A percentile compares a stretch with the other conserved stretches of the same genome.
Evolutionary conservation across 2,113 vertebrate species (phyloP).

Genomic region (Phaethon lepturus): DNA sequence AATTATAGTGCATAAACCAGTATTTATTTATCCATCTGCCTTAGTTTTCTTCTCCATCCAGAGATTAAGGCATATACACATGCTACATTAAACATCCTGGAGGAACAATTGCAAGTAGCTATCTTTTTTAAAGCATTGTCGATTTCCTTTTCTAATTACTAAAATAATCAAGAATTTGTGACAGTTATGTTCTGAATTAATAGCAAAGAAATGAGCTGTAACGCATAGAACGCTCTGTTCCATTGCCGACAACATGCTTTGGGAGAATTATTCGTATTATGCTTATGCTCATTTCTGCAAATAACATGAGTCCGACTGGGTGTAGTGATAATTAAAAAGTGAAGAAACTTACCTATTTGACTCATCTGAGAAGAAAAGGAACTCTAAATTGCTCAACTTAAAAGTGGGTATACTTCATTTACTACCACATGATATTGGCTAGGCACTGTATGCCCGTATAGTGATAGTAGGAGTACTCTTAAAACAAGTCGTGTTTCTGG

Average conservation of each 20-base stretch:
- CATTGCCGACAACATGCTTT: background rate
- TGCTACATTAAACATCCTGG: background rate
- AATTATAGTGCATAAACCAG: background rate
- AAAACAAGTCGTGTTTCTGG: background rate
- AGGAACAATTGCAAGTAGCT: background rate
- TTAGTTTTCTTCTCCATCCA: background rate
- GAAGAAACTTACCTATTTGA: background rate
- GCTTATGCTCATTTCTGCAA: background rate
- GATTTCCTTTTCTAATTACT: conserved; percentile 32
- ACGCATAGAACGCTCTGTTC: background rate
- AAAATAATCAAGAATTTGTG: conserved; percentile 48
- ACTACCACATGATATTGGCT: fast-evolving
- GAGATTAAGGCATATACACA: background rate
- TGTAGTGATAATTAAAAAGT: background rate
- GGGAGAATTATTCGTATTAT: background rate
- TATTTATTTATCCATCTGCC: background rate
- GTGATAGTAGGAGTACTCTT: background rate
- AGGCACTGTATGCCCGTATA: background rate
- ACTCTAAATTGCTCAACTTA: background rate
- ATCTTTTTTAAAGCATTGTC: background rate
- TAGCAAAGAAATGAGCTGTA: conserved; percentile 9
- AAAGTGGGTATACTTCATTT: background rate
- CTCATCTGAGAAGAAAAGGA: background rate
- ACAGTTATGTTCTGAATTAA: conserved; percentile 32
- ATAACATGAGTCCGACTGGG: background rate